Evolutionary conservation across 37 sponge, comb jelly and placozoan genomes (phyloP).

Genomic region (Chondrosia reniformis): DNA sequence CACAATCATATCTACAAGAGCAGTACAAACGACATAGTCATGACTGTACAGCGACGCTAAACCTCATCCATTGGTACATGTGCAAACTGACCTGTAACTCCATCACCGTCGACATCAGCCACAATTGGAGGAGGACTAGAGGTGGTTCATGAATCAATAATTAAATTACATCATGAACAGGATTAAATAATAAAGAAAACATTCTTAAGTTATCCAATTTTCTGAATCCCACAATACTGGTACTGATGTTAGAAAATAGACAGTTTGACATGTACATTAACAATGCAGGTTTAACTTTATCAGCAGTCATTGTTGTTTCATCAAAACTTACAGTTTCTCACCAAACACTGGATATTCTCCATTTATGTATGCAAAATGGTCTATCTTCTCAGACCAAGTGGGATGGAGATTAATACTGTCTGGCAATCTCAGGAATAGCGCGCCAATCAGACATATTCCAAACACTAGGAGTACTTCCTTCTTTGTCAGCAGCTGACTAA

Average conservation of each 20-base stretch:
- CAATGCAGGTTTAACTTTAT: no score
- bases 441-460: slow-evolving; percentile 49
- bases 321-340: slow-evolving; percentile 71
- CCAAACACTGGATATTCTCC: slow-evolving; percentile 42
- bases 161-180: no score
- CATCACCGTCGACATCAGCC: slow-evolving; percentile 67
- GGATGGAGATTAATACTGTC: slow-evolving; percentile 21
- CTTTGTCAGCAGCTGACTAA: slow-evolving; percentile 38
- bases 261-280: no score
- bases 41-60: background rate
- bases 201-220: no score
- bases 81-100: slow-evolving; percentile 39
- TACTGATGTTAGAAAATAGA: no score
- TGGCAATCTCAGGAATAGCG: slow-evolving; percentile 29
- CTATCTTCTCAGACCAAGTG: slow-evolving; percentile 38
- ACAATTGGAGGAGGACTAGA: slow-evolving; percentile 58
- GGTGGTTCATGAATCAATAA: no score
- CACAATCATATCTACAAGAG: slow-evolving; percentile 38
- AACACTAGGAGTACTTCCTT: slow-evolving; percentile 53
- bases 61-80: slow-evolving; percentile 10
- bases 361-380: slow-evolving; percentile 42
- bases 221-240: no score
- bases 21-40: background rate
- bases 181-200: no score
- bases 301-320: no score